Evolutionary conservation across 2,888 invertebrate genomes (phyloP).

Genomic region (Drosophila hamatofila): DNA sequence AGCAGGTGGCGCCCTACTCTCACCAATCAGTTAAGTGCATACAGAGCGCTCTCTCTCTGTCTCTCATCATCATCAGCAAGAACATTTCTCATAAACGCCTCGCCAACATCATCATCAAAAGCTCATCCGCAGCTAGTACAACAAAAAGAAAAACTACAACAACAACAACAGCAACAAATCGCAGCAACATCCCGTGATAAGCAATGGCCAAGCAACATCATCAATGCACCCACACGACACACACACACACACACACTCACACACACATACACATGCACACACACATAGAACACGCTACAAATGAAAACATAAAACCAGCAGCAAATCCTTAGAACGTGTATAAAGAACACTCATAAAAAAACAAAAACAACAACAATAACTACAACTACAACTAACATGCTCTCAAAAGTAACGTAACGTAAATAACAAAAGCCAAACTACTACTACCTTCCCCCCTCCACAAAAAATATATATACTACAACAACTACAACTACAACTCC

Average conservation of each 20-base stretch:
- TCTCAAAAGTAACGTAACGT: slow-evolving; percentile 76
- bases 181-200: slow-evolving; percentile 51
- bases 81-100: slow-evolving; percentile 36
- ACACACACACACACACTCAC: slow-evolving; percentile 41
- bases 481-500: slow-evolving; percentile 54
- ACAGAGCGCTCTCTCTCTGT: slow-evolving; percentile 30
- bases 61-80: slow-evolving; percentile 33
- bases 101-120: slow-evolving; percentile 43
- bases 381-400: slow-evolving; percentile 69
- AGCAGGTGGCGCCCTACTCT: slow-evolving; percentile 56
- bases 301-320: slow-evolving; percentile 57
- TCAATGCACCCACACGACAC: slow-evolving; percentile 47
- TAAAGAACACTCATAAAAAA: slow-evolving; percentile 63
- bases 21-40: slow-evolving; percentile 50
- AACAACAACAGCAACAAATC: slow-evolving; percentile 41
- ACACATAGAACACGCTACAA: slow-evolving; percentile 47
- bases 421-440: slow-evolving; percentile 84
- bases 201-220: slow-evolving; percentile 46
- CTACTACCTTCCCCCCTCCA: slow-evolving; percentile 77
- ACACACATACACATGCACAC: slow-evolving; percentile 43
- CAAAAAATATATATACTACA: slow-evolving; percentile 52
- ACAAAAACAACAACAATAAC: slow-evolving; percentile 62
- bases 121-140: slow-evolving; percentile 54
- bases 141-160: slow-evolving; percentile 44
- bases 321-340: slow-evolving; percentile 69